Evolutionary conservation across 2,113 vertebrate species (phyloP).

Genomic region (Albula glossodonta): DNA sequence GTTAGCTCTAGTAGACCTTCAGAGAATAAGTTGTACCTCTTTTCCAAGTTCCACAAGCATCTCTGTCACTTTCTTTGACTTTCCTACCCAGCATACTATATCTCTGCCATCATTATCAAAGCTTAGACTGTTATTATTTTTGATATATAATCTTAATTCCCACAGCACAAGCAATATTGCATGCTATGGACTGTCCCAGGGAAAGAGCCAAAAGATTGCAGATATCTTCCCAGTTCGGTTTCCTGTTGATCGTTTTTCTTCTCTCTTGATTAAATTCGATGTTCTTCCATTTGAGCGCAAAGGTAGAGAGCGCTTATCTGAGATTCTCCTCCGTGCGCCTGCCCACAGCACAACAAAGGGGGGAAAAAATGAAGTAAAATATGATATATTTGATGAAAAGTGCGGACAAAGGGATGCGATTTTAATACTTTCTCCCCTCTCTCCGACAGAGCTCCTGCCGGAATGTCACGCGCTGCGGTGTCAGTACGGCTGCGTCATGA

Average conservation of each 20-base stretch:
- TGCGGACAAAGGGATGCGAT: too few species aligned
- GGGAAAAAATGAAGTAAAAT: too few species aligned
- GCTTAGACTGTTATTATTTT: background rate
- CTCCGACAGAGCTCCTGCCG: slow-evolving; percentile 68
- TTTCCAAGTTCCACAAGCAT: background rate
- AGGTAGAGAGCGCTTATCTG: slow-evolving; percentile 1
- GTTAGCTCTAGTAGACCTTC: background rate
- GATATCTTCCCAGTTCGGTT: background rate
- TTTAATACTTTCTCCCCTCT: slow-evolving; percentile 2
- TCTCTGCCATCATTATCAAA: background rate
- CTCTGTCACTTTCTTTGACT: background rate
- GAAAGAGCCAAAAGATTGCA: slow-evolving; percentile 1
- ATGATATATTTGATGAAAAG: too few species aligned
- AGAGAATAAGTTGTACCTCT: background rate
- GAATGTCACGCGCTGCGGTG: slow-evolving; percentile 75
- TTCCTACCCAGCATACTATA: background rate
- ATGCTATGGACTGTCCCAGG: slow-evolving; percentile 7
- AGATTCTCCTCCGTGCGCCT: slow-evolving; percentile 4
- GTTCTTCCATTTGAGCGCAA: background rate
- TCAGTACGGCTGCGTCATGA: slow-evolving; percentile 73
- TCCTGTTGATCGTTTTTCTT: background rate
- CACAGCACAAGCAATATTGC: background rate
- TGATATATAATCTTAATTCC: slow-evolving; percentile 7
- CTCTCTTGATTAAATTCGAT: slow-evolving; percentile 13
- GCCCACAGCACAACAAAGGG: background rate